Conservation (phyloP, 2,113 vertebrate genomes). For the Seriola dumerili region DNA sequence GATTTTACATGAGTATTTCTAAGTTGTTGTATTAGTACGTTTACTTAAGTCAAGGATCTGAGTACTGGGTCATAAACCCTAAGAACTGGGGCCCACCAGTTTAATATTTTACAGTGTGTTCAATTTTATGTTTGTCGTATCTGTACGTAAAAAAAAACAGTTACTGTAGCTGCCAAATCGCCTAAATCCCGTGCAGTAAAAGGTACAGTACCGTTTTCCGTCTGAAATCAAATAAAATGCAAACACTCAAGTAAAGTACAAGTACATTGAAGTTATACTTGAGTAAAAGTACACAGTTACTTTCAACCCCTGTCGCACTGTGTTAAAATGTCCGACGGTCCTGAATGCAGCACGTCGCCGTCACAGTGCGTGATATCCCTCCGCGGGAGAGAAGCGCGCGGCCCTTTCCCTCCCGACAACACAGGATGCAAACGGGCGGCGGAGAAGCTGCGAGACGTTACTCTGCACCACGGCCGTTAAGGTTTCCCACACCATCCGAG, state of each 20-base stretch:
- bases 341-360: conserved; percentile 56
- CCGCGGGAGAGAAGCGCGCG: conserved; percentile 83
- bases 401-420: conserved; percentile 83
- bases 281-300: not conserved
- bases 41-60: too few species aligned
- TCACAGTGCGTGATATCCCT: conserved; percentile 83
- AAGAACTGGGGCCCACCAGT: too few species aligned
- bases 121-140: too few species aligned
- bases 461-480: conserved; percentile 33
- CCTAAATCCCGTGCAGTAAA: too few species aligned
- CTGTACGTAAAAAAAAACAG: too few species aligned
- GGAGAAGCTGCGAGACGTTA: conserved; percentile 59
- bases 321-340: not conserved
- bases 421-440: conserved; percentile 80
- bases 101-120: too few species aligned
- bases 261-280: not conserved
- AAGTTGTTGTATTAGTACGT: too few species aligned
- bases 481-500: conserved; percentile 40
- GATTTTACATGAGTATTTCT: too few species aligned
- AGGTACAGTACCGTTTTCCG: too few species aligned
- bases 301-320: not conserved
- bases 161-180: too few species aligned
- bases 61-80: too few species aligned
- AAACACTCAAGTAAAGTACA: not conserved
- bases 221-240: not conserved